Base-by-base conservation (phyloP, 2,797 vertebrate species). In the Myiotriccus ornatus region DNA sequence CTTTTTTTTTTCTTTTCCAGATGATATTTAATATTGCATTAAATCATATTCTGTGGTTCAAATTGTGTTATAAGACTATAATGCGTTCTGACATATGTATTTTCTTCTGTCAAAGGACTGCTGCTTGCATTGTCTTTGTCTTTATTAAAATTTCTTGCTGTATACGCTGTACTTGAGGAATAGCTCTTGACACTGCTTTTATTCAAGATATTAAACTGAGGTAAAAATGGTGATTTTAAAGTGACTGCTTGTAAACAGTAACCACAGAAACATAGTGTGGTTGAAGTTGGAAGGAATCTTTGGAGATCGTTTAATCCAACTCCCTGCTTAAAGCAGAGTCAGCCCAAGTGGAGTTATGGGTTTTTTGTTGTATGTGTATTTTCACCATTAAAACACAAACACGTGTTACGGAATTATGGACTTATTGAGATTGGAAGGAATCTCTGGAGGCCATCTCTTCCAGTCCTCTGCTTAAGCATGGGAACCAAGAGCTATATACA, bases 251-350 rank as follows among this genome's bases (percentile, higher is more conserved):
- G 32, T 65, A 74, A 91, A 64, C 25, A 75, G 2, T 10, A 32
- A 4, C 25, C 3, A 1, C 8, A 47, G 41, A 75, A 74, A 49
- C 4, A 20, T 1, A 39, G 4, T 20, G 4, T 53, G 9, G 4
- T 41, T 44, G 18, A 65, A 30, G 2, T 12, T 41, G 22, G 30
- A 89, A 59, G 24, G 6, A 63, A 46, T 25, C 9, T 81, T 62
- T 59, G 37, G 35, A 59, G 39, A 43, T 39, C 7, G 39, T 50
- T 16, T 64, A 60, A 35, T 64, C 14, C 18, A 71, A 7, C 3
- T 70, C 6, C 9, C 4, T 47, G 21, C 14, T 57, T 43, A 39
- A 60, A 82, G 17, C 5, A 84, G 23, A 10, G 37, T 37, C 27
- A 55, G 9, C 13, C 10, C 12, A 39, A 34, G 14, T 35, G 30